Evolutionary conservation across 2,888 invertebrate species (phyloP).

Genomic region (Parnassius mnemosyne): DNA sequence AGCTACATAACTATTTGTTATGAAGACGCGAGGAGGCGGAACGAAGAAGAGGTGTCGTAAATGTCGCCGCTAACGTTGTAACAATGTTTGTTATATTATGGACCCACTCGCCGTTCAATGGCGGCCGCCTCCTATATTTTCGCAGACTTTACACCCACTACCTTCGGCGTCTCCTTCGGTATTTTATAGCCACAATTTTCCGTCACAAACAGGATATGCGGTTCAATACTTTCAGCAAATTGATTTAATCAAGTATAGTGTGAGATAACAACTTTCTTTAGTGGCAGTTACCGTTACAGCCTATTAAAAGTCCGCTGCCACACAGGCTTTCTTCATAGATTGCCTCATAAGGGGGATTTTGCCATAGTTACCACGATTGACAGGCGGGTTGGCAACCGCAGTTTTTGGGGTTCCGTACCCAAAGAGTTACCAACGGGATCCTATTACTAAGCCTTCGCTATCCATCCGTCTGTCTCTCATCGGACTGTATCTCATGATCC

Average conservation of each 20-base stretch:
- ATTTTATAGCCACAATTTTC: slow-evolving; percentile 20
- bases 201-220: slow-evolving; percentile 19
- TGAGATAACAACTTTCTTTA: background rate
- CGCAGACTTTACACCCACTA: slow-evolving; percentile 16
- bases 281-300: too few relatives aligned
- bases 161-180: slow-evolving; percentile 14
- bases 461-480: too few relatives aligned
- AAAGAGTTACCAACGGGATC: too few relatives aligned
- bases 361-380: too few relatives aligned
- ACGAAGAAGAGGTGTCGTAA: slow-evolving; percentile 1
- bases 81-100: slow-evolving; percentile 13
- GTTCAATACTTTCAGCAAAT: slow-evolving; percentile 12
- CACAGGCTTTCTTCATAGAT: too few relatives aligned
- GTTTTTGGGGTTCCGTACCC: too few relatives aligned
- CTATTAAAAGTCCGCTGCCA: too few relatives aligned
- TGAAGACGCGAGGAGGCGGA: slow-evolving; percentile 30
- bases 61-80: slow-evolving; percentile 1
- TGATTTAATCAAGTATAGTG: slow-evolving; percentile 15
- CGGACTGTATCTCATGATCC: too few relatives aligned
- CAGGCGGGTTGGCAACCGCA: too few relatives aligned
- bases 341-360: too few relatives aligned
- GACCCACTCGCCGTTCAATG: slow-evolving; percentile 20
- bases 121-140: slow-evolving; percentile 14
- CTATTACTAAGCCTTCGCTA: too few relatives aligned
- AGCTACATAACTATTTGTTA: slow-evolving; percentile 30